Evolutionary conservation across 2,797 vertebrate species (phyloP).

Genomic region (Sibirionetta formosa): DNA sequence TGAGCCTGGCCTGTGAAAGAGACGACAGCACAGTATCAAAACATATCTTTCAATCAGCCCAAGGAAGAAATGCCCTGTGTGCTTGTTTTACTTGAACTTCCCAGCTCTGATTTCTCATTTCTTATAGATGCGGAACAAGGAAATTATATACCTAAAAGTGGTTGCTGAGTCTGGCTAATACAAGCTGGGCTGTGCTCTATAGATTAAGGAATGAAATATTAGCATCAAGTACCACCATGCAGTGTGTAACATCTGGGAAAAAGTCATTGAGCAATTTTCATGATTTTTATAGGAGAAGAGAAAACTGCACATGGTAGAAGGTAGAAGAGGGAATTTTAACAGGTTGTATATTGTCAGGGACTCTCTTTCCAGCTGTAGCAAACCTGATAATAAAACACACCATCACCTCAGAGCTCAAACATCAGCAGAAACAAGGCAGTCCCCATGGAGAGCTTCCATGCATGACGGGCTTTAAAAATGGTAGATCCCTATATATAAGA

Average conservation of each 20-base stretch:
- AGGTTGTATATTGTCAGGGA: constrained; percentile 54
- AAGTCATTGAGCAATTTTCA: constrained; percentile 60
- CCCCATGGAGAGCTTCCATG: constrained; percentile 49
- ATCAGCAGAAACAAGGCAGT: constrained; percentile 69
- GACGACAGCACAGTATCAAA: not conserved
- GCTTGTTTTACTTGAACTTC: not conserved
- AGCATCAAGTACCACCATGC: constrained; percentile 22
- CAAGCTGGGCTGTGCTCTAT: constrained; percentile 3
- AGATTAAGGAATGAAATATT: constrained; percentile 53
- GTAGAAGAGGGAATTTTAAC: constrained; percentile 63
- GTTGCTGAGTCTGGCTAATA: constrained; percentile 2
- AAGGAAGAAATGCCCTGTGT: not conserved
- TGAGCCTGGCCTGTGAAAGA: not conserved
- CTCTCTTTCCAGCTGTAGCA: constrained; percentile 66
- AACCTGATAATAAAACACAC: constrained; percentile 69
- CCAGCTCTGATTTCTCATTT: not conserved
- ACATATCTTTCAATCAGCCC: not conserved
- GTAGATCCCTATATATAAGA: constrained; percentile 34
- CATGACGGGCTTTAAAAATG: constrained; percentile 64
- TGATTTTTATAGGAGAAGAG: constrained; percentile 56
- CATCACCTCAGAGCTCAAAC: constrained; percentile 55
- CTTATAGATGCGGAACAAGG: not conserved
- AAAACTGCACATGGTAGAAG: constrained; percentile 56
- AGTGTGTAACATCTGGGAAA: constrained; percentile 67
- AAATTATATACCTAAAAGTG: not conserved